Percentiles rank a stretch among this genome's conserved stretches.
Conservation (phyloP, 2,888 invertebrate species). For the Hofmannophila pseudospretella region DNA sequence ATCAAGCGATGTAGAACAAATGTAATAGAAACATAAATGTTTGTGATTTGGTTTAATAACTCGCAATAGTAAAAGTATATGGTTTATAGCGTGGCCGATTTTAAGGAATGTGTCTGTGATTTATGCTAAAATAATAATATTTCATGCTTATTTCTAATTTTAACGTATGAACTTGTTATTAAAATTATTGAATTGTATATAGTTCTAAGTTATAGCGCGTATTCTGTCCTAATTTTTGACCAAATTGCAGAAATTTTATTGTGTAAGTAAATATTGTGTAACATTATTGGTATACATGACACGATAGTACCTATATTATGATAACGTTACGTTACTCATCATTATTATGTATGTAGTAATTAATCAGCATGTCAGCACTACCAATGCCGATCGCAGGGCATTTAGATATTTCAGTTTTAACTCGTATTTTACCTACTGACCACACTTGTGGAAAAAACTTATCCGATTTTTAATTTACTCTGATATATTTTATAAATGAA, state of each 20-base stretch:
- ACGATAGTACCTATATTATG: background rate
- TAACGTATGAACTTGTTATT: conserved; percentile 45
- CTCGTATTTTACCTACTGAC: too few species aligned
- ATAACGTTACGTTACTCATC: too few species aligned
- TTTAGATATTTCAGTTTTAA: too few species aligned
- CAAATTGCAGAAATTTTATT: conserved; percentile 43
- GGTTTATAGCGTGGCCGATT: conserved; percentile 52
- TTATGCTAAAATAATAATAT: conserved; percentile 66
- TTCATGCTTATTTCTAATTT: conserved; percentile 70
- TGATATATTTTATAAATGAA: too few species aligned
- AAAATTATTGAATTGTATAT: conserved; percentile 58
- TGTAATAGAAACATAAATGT: too few species aligned
- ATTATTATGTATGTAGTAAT: too few species aligned
- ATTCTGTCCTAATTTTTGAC: conserved; percentile 57
- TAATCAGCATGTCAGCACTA: too few species aligned
- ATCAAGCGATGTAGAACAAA: too few species aligned
- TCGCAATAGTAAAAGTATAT: conserved; percentile 15
- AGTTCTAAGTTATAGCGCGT: conserved; percentile 53
- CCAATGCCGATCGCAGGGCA: too few species aligned
- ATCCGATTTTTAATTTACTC: too few species aligned
- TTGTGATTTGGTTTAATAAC: conserved; percentile 8
- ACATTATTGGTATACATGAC: background rate
- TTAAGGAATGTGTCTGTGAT: conserved; percentile 73
- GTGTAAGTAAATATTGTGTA: conserved; percentile 14
- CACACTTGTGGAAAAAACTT: too few species aligned